These are phyloP conservation scores for Albula glossodonta DNA, from an alignment of 2,113 vertebrate genomes.

Conservation along the genomic window DNA sequence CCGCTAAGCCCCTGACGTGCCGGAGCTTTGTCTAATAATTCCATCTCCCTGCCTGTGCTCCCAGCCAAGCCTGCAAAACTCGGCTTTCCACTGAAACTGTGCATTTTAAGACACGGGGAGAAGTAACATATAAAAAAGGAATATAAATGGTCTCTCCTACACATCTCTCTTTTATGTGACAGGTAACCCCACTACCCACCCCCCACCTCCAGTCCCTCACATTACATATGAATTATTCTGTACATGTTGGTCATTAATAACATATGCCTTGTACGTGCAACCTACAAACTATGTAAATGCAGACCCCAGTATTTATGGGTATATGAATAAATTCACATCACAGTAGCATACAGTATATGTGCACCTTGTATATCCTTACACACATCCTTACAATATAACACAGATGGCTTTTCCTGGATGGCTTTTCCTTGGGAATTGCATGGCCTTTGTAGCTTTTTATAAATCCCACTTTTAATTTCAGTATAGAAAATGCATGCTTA, in stretches of 20 bases:
- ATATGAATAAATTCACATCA: not conserved
- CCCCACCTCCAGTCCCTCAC: not conserved
- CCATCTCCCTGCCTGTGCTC: not conserved
- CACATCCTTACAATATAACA: too few species aligned
- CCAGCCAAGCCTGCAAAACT: not conserved
- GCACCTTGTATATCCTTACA: too few species aligned
- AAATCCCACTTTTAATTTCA: not conserved
- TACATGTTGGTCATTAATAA: not conserved
- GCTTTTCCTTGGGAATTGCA: too few species aligned
- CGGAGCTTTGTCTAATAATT: constrained; percentile 16
- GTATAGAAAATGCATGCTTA: not conserved
- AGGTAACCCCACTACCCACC: not conserved
- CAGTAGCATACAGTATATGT: not conserved
- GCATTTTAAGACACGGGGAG: not conserved
- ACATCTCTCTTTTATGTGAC: not conserved
- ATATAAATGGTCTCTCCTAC: not conserved
- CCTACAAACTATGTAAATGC: not conserved
- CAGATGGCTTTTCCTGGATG: too few species aligned
- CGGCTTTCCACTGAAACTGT: not conserved
- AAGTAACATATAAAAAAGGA: not conserved
- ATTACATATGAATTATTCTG: not conserved
- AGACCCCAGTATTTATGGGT: not conserved
- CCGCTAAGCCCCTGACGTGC: not conserved
- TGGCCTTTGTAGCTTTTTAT: not conserved
- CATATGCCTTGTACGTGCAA: not conserved